Conservation (phyloP, 1,140 invertebrate species). For the Drosophila parabipectinata region DNA sequence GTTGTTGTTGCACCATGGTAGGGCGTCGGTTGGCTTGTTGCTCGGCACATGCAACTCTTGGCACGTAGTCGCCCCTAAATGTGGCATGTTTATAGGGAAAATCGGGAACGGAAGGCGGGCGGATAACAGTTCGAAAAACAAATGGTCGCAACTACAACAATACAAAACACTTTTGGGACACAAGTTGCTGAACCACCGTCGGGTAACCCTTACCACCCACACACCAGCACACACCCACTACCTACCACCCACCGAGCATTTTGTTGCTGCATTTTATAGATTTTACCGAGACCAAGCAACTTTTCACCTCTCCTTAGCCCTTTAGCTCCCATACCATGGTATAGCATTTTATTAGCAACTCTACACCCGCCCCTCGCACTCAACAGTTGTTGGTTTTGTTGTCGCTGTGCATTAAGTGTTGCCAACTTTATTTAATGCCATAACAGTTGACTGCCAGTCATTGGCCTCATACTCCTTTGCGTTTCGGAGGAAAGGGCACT, state of each 20-base stretch:
- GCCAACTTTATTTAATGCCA: slow-evolving; percentile 84
- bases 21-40: slow-evolving; percentile 63
- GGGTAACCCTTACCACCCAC: not conserved
- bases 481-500: not conserved
- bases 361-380: slow-evolving; percentile 36
- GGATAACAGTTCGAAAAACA: slow-evolving; percentile 47
- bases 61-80: slow-evolving; percentile 73
- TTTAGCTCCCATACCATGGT: not conserved
- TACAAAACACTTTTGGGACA: slow-evolving; percentile 50
- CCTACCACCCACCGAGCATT: not conserved
- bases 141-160: slow-evolving; percentile 42
- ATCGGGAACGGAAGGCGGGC: not conserved
- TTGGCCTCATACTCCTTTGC: slow-evolving; percentile 35
- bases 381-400: slow-evolving; percentile 77
- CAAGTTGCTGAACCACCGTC: slow-evolving; percentile 10
- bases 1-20: not conserved
- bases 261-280: slow-evolving; percentile 58
- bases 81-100: slow-evolving; percentile 69
- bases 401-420: slow-evolving; percentile 83
- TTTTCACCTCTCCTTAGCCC: not conserved
- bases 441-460: slow-evolving; percentile 78
- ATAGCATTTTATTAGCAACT: slow-evolving; percentile 45
- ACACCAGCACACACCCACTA: not conserved
- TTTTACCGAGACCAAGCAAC: slow-evolving; percentile 23
- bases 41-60: slow-evolving; percentile 73